Percentiles rank a stretch among this genome's conserved stretches.
These are phyloP conservation scores for Ridgeia piscesae DNA, from an alignment of 1,140 invertebrate genomes.

Conservation along the genomic window DNA sequence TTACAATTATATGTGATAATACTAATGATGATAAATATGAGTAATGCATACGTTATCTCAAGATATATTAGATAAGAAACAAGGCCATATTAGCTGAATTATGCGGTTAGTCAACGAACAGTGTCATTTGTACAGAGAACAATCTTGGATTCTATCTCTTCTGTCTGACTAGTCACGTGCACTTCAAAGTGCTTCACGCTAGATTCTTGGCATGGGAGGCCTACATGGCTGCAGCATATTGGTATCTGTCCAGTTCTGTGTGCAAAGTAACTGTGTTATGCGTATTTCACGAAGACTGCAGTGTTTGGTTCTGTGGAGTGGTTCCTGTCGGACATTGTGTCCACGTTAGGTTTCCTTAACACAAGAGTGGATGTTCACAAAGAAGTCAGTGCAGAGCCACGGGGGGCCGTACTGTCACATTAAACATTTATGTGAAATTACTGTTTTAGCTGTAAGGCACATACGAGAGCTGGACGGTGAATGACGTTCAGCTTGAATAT, in stretches of 20 bases:
- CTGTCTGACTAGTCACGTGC: too few species aligned
- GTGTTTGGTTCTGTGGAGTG: not conserved
- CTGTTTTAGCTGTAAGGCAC: not conserved
- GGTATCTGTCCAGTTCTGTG: not conserved
- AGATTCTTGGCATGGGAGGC: not conserved
- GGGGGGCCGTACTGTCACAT: not conserved
- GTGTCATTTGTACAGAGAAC: not conserved
- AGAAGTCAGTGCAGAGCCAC: not conserved
- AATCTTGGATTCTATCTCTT: not conserved
- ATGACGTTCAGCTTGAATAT: not conserved
- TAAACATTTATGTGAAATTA: not conserved
- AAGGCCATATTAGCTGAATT: not conserved
- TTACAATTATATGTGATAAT: too few species aligned
- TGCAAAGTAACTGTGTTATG: not conserved
- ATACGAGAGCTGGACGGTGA: not conserved
- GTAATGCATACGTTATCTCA: too few species aligned
- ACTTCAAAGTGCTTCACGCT: too few species aligned
- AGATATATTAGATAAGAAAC: too few species aligned
- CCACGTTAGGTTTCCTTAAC: not conserved
- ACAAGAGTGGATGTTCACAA: not conserved
- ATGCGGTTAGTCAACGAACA: not conserved
- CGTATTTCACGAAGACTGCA: not conserved
- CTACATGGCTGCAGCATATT: not conserved
- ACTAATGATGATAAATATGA: too few species aligned
- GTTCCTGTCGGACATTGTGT: not conserved